phyloP scores from a whole-genome alignment of 2,888 invertebrate genomes.

The Pherbina coryleti region DNA sequence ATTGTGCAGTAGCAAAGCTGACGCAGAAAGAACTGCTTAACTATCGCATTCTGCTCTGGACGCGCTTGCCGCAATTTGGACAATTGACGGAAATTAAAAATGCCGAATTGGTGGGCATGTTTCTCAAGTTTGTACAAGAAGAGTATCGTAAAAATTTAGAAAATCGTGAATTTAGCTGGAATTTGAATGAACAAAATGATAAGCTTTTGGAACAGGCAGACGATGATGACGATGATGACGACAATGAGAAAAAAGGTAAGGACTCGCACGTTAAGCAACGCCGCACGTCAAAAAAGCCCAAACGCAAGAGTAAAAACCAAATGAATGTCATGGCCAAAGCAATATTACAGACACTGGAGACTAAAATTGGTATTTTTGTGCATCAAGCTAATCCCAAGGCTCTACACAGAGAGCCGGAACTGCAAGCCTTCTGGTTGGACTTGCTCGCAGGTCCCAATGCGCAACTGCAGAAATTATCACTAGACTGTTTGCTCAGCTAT shows the following conservation, averaged over 20 bases:
- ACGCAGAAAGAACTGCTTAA: conserved; percentile 70
- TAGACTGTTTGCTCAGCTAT: conserved; percentile 89
- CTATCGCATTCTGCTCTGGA: conserved; percentile 85
- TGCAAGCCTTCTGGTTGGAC: conserved; percentile 83
- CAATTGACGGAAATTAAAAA: conserved; percentile 85
- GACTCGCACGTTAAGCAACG: background rate
- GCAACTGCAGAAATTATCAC: conserved; percentile 84
- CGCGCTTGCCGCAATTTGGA: conserved; percentile 80
- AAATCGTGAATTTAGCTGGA: conserved; percentile 72
- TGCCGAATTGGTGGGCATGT: conserved; percentile 82
- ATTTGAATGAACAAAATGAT: conserved; percentile 67
- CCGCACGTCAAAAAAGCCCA: conserved; percentile 12
- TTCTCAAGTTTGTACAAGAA: conserved; percentile 79
- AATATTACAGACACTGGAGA: conserved; percentile 71
- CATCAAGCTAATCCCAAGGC: conserved; percentile 86
- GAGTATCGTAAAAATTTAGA: conserved; percentile 76
- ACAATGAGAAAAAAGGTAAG: conserved; percentile 48
- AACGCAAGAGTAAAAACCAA: conserved; percentile 35
- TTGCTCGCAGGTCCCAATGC: conserved; percentile 84
- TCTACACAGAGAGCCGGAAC: conserved; percentile 80
- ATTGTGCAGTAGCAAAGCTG: conserved; percentile 31
- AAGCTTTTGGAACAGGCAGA: conserved; percentile 61
- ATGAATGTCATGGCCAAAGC: conserved; percentile 56
- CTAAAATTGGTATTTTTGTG: conserved; percentile 81
- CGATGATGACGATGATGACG: conserved; percentile 65